These are phyloP conservation scores for Mylabris phalerata DNA, from an alignment of 1,140 invertebrate species.

Conservation along the genomic window DNA sequence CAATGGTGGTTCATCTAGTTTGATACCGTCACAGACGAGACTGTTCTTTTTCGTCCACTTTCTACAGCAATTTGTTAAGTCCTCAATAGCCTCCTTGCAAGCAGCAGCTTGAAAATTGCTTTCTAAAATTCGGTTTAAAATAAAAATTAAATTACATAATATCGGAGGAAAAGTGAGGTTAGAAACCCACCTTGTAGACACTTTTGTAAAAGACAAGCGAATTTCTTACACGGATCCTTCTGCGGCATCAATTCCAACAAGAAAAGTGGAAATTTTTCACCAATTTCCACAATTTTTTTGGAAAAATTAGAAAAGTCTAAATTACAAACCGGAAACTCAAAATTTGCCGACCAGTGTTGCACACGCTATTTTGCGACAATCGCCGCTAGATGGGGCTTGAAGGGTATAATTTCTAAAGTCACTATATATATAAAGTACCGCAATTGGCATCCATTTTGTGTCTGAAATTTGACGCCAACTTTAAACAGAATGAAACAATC, in stretches of 20 bases:
- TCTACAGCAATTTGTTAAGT: conserved; percentile 58
- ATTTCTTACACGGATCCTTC: conserved; percentile 67
- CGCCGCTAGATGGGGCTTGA: too few species aligned
- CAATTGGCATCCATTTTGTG: too few species aligned
- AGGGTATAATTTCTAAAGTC: too few species aligned
- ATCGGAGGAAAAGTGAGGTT: neutral
- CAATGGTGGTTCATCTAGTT: conserved; percentile 38
- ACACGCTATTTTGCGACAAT: too few species aligned
- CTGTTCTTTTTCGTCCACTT: conserved; percentile 50
- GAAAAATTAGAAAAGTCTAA: too few species aligned
- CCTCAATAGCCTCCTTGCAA: conserved; percentile 54
- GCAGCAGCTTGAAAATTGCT: conserved; percentile 59
- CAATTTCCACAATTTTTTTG: too few species aligned
- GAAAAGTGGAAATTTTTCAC: too few species aligned
- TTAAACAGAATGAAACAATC: too few species aligned
- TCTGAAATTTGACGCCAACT: too few species aligned
- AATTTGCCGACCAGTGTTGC: too few species aligned
- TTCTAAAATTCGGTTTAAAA: conserved; percentile 42
- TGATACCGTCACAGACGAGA: conserved; percentile 59
- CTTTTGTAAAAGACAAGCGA: conserved; percentile 68
- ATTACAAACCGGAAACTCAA: too few species aligned
- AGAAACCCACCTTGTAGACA: conserved; percentile 59
- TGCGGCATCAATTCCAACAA: conserved; percentile 23
- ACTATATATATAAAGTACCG: too few species aligned
- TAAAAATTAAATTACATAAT: conserved; percentile 22